Conservation (phyloP, 1,140 invertebrate genomes). For the Musca vetustissima region DNA sequence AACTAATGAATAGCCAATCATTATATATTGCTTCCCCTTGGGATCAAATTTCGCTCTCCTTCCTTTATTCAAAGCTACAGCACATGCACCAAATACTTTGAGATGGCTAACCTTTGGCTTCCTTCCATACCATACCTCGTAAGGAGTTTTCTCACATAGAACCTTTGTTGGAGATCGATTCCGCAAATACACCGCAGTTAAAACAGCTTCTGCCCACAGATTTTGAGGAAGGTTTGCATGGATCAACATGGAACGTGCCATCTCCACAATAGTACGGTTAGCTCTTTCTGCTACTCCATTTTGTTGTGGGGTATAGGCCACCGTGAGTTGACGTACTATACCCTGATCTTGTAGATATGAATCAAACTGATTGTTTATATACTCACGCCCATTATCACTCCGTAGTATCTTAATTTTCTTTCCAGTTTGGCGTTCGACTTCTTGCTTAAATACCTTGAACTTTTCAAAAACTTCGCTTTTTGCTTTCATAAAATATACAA, state of each 20-base stretch:
- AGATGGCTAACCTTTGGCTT: slow-evolving; percentile 12
- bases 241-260: slow-evolving; percentile 41
- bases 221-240: slow-evolving; percentile 43
- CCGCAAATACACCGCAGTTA: slow-evolving; percentile 39
- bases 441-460: slow-evolving; percentile 24
- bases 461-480: slow-evolving; percentile 46
- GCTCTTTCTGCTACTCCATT: slow-evolving; percentile 47
- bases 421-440: slow-evolving; percentile 19
- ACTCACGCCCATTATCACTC: slow-evolving; percentile 55
- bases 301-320: slow-evolving; percentile 43
- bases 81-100: slow-evolving; percentile 6
- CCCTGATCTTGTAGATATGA: slow-evolving; percentile 25
- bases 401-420: slow-evolving; percentile 40
- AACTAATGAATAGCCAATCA: slow-evolving; percentile 17
- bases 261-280: slow-evolving; percentile 40
- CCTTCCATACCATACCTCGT: slow-evolving; percentile 48
- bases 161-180: slow-evolving; percentile 37
- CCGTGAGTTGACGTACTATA: slow-evolving; percentile 34
- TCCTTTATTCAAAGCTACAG: slow-evolving; percentile 19
- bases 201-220: slow-evolving; percentile 58
- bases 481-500: slow-evolving; percentile 53
- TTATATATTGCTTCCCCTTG: slow-evolving; percentile 11
- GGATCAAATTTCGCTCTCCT: not conserved
- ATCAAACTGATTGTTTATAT: slow-evolving; percentile 26
- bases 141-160: slow-evolving; percentile 39